Base-by-base conservation (phyloP, 2,113 vertebrate species). In the Alectura lathami region DNA sequence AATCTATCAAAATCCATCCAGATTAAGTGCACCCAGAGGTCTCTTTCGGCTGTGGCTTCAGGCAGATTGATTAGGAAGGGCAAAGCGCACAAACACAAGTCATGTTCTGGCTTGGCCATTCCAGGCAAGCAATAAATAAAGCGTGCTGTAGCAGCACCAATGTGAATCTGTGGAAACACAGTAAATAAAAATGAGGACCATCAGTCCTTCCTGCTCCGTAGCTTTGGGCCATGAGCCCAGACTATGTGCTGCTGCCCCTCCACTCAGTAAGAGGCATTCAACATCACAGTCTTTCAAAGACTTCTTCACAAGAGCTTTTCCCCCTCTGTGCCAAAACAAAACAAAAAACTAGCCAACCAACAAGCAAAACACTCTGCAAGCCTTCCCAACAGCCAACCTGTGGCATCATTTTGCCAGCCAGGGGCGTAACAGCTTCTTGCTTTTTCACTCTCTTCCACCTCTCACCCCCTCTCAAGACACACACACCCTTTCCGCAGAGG, bases 61-160 rank as follows among this genome's bases (percentile, higher is more conserved):
- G 64, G 80, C 83, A 95, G 38, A 88, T 90, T 86, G 90, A 94
- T 95, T 90, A 88, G 59, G 83, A 91, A 84, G 86, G 72, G 94
- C 42, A 45, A 88, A 91, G 54, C 88, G 76, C 68, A 81, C 88
- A 90, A 96, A 94, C 68, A 90, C 50, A 83, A 93, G 68, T 67
- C 59, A 74, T 66, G 26, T 81, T 94, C 90, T 83, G 79, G 36
- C 79, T 70, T 90, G 68, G 88, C 63, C 64, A 80, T 59, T 91
- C 63, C 81, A 88, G 88, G 60, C 32, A 81, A 90, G 68, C 80
- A 88, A 79, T 64, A 94, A 72, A 92, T 69, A 76, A 77, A 67
- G 73, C 84, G 15, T 66, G 82, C 50, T 83, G 54, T 43, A 88
- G 72, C 38, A 91, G 60, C 32, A 94, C 54, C 60, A 86, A 3